A percentile compares a stretch with the other conserved stretches of the same genome.
These are phyloP conservation scores for Atta colombica DNA, from an alignment of 1,140 invertebrate species.

Conservation along the genomic window DNA sequence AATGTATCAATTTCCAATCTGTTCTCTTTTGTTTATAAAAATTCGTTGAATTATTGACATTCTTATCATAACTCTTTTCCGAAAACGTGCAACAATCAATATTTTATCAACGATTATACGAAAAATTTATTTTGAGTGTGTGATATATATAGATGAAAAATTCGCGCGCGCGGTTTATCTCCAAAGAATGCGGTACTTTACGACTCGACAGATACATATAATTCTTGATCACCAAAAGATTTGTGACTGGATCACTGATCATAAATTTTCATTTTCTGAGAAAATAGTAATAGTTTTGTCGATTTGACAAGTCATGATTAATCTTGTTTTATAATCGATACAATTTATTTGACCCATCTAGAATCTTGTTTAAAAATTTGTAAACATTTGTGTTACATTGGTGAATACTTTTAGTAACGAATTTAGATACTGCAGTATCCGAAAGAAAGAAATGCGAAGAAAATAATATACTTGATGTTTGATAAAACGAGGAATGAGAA, in stretches of 20 bases:
- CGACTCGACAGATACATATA: constrained; percentile 8
- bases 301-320: not conserved
- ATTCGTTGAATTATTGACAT: constrained; percentile 1
- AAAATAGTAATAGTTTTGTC: not conserved
- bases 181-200: constrained; percentile 22
- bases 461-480: not conserved
- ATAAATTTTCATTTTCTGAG: constrained; percentile 39
- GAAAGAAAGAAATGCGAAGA: not conserved
- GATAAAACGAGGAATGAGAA: not conserved
- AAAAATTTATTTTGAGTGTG: not conserved
- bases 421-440: not conserved
- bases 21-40: not conserved
- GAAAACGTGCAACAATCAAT: not conserved
- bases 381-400: not conserved
- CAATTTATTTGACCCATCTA: not conserved
- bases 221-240: constrained; percentile 20
- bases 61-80: not conserved
- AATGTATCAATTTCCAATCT: not conserved
- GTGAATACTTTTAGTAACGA: not conserved
- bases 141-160: not conserved
- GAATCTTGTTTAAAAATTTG: not conserved
- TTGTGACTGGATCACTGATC: constrained; percentile 36
- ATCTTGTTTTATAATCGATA: not conserved
- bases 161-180: not conserved
- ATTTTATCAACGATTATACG: not conserved